Evolutionary conservation across 2,113 vertebrate genomes (phyloP), one percentile per base, ranked within the genome.

Genomic region (Caloenas nicobarica): DNA sequence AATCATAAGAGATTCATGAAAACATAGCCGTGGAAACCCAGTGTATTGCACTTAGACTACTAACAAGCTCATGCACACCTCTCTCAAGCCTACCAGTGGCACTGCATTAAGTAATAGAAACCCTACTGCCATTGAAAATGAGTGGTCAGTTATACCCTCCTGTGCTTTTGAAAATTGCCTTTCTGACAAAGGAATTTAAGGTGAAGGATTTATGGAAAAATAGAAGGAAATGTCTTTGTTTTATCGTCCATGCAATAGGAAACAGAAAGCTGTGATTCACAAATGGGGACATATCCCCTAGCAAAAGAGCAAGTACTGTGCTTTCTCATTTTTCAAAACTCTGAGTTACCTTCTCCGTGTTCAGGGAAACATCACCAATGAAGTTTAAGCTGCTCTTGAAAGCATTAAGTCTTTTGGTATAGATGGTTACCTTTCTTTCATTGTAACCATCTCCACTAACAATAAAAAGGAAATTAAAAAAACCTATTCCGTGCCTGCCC

Each of bases 301-400:
- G 28, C 26, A 58, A 66, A 71, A n/a, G 24, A 69, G 28, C 2
- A 40, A 22, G 36, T 73, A 68, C 11, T 38, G 4, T 36, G 34
- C 44, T 85, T 76, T 60, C 48, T 76, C 10, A 31, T 78, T 76
- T 89, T 71, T 53, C 44, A 89, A 56, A 89, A 42, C 13, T 42
- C 40, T 60, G 38, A 81, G 38, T 86, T 42, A 83, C 77, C 72
- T 71, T 84, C 46, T 58, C 58, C 36, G 44, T 13, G 17, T 79
- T 92, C 65, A 89, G 89, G 86, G 34, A 72, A 81, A 92, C 15
- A 69, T 24, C 34, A 57, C 15, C 57, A 38, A 86, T 19, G 5
- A 91, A 82, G 11, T 48, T 71, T 72, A 76, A 44, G 18, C 13
- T 89, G 31, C 18, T 70, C 77, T 64, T 50, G n/a, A 54, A 81